Percentiles rank a stretch among this genome's conserved stretches.
These are phyloP conservation scores for Mungos mungo DNA, from an alignment of 2,113 vertebrate species.

Conservation along the genomic window DNA sequence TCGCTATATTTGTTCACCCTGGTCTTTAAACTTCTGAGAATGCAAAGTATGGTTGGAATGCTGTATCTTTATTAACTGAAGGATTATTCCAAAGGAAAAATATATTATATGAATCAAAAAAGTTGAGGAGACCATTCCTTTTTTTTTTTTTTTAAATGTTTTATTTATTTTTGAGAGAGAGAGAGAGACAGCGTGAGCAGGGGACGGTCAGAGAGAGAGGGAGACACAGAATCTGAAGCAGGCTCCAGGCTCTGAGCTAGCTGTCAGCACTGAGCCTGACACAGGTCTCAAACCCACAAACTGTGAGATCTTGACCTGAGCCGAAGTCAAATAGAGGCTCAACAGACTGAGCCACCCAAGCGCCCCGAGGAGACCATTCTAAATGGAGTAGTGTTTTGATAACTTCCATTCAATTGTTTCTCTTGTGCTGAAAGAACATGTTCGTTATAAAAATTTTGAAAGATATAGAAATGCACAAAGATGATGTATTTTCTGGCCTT, in stretches of 20 bases:
- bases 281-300: too few species aligned
- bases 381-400: conserved; percentile 1
- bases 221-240: too few species aligned
- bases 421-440: not conserved
- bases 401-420: not conserved
- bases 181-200: too few species aligned
- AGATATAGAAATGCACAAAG: not conserved
- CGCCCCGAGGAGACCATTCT: not conserved
- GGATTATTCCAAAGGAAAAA: conserved; percentile 26
- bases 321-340: too few species aligned
- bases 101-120: not conserved
- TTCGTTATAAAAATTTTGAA: not conserved
- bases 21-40: not conserved
- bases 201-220: too few species aligned
- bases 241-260: too few species aligned
- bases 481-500: not conserved
- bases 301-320: too few species aligned
- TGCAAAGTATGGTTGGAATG: not conserved
- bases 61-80: not conserved
- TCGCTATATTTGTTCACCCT: not conserved
- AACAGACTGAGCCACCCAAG: too few species aligned
- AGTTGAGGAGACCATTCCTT: not conserved
- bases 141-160: too few species aligned
- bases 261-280: too few species aligned
- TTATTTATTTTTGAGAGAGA: too few species aligned